Base-by-base conservation (phyloP, 2,888 invertebrate species). In the Sminthurides aquaticus region DNA sequence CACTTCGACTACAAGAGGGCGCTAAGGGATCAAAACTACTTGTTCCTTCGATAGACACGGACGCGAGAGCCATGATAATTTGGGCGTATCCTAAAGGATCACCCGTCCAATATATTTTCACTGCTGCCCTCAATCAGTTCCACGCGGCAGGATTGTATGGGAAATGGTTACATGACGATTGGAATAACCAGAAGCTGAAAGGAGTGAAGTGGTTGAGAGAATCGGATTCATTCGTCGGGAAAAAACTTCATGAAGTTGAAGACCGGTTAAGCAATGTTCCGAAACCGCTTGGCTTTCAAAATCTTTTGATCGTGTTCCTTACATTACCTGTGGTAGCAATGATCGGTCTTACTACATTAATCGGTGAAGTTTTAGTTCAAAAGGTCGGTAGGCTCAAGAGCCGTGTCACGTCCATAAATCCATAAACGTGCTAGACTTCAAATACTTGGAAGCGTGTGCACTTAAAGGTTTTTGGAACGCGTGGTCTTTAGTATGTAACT, bases 11-110 rank as follows among this genome's bases (percentile, higher is more conserved):
- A 1, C 49, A 64, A 2, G 55, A 52, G 15, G 52, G 58, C 27
- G n/a, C 18, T 1, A 57, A 43, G 43, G 56, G 20, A 20, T 49
- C 27, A 18, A 28, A 49, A 22, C 26, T 64, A 11, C 49, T 64
- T n/a, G 27, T 26, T 15, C 26, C 28, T n/a, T 64, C 64, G 8
- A 3, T 29, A 27, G 64, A 64, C 27, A 26, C 49, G 34, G 64
- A 64, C 28, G 5, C 52, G 5, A 3, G 52, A 22, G 60, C 49
- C 34, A 64, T 60, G 26, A 64, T 64, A 20, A 58, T 64, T 20
- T 64, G 64, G 64, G 58, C 58, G 24, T 60, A 60, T 54, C 27
- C 28, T n/a, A 64, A 64, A 22, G 59, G 55, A 2, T 64, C 64
- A 11, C 52, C 60, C 24, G 24, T 58, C 22, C 27, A 26, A 15